Evolutionary conservation across 2,888 invertebrate species (phyloP).

Genomic region (Pharmacophagus antenor): DNA sequence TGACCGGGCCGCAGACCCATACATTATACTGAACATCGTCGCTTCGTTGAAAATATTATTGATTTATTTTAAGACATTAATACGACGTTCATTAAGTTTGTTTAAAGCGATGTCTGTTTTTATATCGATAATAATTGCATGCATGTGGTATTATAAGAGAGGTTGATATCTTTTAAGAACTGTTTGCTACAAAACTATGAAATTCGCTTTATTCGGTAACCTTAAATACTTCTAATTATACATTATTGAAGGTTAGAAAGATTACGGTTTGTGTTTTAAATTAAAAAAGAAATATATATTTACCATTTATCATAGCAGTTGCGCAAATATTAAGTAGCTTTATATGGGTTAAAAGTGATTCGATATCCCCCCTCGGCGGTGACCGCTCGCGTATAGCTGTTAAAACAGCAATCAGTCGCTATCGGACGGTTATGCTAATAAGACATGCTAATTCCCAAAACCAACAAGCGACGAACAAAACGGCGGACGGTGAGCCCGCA

Average conservation of each 20-base stretch:
- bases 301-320: no score
- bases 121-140: neutral
- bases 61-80: slow-evolving; percentile 57
- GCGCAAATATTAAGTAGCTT: no score
- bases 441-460: slow-evolving; percentile 81
- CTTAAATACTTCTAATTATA: neutral
- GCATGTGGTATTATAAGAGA: neutral
- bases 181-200: neutral
- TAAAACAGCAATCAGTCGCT: slow-evolving; percentile 72
- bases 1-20: slow-evolving; percentile 68
- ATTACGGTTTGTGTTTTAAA: no score
- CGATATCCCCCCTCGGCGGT: no score
- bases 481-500: slow-evolving; percentile 49
- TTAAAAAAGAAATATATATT: no score
- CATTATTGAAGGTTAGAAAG: neutral
- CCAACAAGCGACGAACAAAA: slow-evolving; percentile 72
- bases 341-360: no score
- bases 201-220: neutral
- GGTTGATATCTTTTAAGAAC: neutral
- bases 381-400: slow-evolving; percentile 45
- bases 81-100: slow-evolving; percentile 33
- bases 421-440: slow-evolving; percentile 78
- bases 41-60: slow-evolving; percentile 43
- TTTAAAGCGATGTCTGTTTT: slow-evolving; percentile 2
- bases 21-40: slow-evolving; percentile 56